Evolutionary conservation across 2,113 vertebrate genomes (phyloP).

Genomic region (Corythoichthys intestinalis): DNA sequence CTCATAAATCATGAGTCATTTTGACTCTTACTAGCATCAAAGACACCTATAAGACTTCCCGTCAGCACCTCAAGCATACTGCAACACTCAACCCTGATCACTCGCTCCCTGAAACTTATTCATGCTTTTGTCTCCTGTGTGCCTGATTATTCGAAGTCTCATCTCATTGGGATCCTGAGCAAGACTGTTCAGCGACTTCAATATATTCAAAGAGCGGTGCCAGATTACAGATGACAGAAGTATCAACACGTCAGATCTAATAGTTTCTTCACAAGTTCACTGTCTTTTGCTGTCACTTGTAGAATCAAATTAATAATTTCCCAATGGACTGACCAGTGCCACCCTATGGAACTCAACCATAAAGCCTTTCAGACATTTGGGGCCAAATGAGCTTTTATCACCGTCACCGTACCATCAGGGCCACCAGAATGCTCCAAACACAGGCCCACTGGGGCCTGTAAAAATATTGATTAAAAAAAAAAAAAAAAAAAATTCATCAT

Average conservation of each 20-base stretch:
- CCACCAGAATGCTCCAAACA: too few species aligned
- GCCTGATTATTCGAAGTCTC: neutral
- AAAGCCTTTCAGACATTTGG: neutral
- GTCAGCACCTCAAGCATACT: neutral
- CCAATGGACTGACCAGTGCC: neutral
- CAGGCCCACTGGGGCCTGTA: too few species aligned
- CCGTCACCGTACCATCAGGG: too few species aligned
- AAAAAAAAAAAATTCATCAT: too few species aligned
- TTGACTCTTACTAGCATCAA: neutral
- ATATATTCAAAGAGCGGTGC: neutral
- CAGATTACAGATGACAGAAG: neutral
- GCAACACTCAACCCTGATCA: neutral
- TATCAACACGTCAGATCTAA: neutral
- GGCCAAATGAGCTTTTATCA: neutral
- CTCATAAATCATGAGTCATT: too few species aligned
- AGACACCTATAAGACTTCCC: neutral
- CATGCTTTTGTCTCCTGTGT: neutral
- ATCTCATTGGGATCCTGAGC: neutral
- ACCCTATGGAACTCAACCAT: neutral
- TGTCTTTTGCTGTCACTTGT: neutral
- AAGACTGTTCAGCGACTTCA: neutral
- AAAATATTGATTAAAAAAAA: too few species aligned
- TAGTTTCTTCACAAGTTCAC: neutral
- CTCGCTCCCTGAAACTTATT: neutral
- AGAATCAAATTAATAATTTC: neutral